A percentile compares a stretch with the other conserved stretches of the same genome.
Conservation (phyloP, 2,113 vertebrate species). For the Typhlomys cinereus region DNA sequence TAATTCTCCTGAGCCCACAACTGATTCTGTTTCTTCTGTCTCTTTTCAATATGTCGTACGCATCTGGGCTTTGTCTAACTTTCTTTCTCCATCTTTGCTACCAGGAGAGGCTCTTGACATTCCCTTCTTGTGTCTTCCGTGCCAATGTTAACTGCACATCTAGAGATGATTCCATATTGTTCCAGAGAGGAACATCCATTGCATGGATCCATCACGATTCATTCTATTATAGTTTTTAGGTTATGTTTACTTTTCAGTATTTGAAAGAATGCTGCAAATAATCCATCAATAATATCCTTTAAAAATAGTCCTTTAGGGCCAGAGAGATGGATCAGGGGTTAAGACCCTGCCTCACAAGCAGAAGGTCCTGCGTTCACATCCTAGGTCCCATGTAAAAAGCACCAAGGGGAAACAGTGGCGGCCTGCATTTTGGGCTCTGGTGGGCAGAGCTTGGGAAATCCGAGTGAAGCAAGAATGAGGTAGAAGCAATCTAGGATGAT, state of each 20-base stretch:
- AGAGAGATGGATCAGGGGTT: too few species aligned
- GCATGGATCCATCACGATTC: not conserved
- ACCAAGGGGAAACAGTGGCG: too few species aligned
- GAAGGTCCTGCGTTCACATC: too few species aligned
- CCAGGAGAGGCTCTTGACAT: accelerated
- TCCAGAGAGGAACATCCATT: not conserved
- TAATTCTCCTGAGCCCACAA: not conserved
- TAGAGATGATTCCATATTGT: not conserved
- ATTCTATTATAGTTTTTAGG: not conserved
- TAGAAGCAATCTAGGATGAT: too few species aligned
- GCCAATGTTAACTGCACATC: not conserved
- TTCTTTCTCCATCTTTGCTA: accelerated
- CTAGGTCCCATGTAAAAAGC: too few species aligned
- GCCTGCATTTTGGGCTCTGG: too few species aligned
- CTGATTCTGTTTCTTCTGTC: not conserved
- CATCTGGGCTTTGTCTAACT: not conserved
- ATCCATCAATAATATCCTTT: too few species aligned
- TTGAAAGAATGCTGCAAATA: not conserved
- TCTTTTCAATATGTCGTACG: not conserved
- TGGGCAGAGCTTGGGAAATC: too few species aligned
- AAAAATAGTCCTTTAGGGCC: too few species aligned
- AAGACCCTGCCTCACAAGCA: too few species aligned
- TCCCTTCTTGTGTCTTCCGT: not conserved
- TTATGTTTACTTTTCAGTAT: not conserved
- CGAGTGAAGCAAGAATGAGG: too few species aligned